phyloP scores from a whole-genome alignment of 2,888 invertebrate species.

The Limnephilus rhombicus region DNA sequence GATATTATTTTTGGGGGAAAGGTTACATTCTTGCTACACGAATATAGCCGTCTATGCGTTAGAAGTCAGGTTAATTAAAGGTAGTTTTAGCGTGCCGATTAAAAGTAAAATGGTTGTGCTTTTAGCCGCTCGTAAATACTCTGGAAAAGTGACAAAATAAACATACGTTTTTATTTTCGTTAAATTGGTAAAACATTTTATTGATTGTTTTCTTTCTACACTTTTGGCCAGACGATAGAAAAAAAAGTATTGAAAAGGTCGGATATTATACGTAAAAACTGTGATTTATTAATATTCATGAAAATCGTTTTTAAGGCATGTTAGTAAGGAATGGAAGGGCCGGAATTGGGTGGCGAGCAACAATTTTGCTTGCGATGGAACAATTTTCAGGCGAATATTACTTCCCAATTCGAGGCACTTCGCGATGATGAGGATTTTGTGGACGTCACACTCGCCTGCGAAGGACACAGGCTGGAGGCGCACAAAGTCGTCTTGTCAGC shows the following conservation, averaged over 20 bases:
- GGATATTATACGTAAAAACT: conserved; percentile 76
- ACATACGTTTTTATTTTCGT: conserved; percentile 78
- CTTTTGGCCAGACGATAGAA: conserved; percentile 78
- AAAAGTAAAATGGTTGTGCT: not conserved
- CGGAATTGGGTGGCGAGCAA: conserved; percentile 84
- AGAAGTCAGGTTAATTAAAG: not conserved
- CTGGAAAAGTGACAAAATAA: conserved; percentile 76
- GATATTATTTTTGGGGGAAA: not conserved
- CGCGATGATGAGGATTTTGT: conserved; percentile 92
- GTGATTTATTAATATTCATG: conserved; percentile 79
- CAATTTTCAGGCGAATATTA: conserved; percentile 92
- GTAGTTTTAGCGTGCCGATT: not conserved
- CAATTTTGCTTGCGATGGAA: conserved; percentile 95
- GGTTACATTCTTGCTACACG: not conserved
- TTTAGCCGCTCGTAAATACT: conserved; percentile 45
- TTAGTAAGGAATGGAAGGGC: conserved; percentile 80
- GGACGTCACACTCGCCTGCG: conserved; percentile 92
- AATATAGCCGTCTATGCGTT: not conserved
- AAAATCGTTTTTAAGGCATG: conserved; percentile 79
- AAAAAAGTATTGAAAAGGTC: conserved; percentile 79
- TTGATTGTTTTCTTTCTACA: conserved; percentile 80
- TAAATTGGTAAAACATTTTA: conserved; percentile 80
- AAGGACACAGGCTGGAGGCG: conserved; percentile 89
- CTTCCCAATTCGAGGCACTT: conserved; percentile 90
- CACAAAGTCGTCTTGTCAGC: conserved; percentile 92